A percentile compares a stretch with the other conserved stretches of the same genome.
These are phyloP conservation scores for Portevinia maculata DNA, from an alignment of 2,888 invertebrate genomes.

Conservation along the genomic window DNA sequence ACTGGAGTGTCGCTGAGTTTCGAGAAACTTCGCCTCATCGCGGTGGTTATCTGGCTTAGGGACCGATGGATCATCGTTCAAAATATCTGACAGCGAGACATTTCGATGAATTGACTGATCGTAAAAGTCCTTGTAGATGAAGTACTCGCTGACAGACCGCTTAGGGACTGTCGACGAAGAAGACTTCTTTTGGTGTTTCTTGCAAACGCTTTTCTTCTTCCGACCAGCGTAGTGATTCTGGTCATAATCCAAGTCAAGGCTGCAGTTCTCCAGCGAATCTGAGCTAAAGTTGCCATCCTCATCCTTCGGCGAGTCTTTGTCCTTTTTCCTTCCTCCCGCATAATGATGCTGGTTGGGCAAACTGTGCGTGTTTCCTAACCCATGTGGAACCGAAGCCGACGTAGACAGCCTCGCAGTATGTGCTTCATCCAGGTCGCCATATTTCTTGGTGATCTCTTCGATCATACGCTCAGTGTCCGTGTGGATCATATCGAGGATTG, in stretches of 20 bases:
- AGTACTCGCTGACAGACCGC: slow-evolving; percentile 90
- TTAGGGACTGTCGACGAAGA: slow-evolving; percentile 81
- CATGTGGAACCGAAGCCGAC: slow-evolving; percentile 79
- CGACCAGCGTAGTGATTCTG: slow-evolving; percentile 77
- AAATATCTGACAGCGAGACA: slow-evolving; percentile 85
- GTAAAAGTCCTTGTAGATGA: slow-evolving; percentile 86
- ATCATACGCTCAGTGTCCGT: slow-evolving; percentile 87
- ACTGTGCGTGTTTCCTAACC: slow-evolving; percentile 53
- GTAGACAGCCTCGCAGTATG: slow-evolving; percentile 77
- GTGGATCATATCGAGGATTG: slow-evolving; percentile 86
- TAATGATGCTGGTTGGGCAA: slow-evolving; percentile 48
- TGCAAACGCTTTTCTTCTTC: slow-evolving; percentile 63
- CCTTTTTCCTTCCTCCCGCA: slow-evolving; percentile 52
- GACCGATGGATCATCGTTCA: slow-evolving; percentile 82
- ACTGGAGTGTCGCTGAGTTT: slow-evolving; percentile 87
- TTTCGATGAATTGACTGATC: slow-evolving; percentile 84
- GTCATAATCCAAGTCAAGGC: slow-evolving; percentile 83
- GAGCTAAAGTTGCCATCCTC: slow-evolving; percentile 90
- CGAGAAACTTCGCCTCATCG: slow-evolving; percentile 83
- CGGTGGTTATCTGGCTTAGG: slow-evolving; percentile 81
- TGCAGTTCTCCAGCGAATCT: slow-evolving; percentile 90
- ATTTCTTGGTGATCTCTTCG: slow-evolving; percentile 86
- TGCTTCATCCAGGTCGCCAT: slow-evolving; percentile 85
- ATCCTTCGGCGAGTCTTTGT: slow-evolving; percentile 77
- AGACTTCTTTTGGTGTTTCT: slow-evolving; percentile 62